Conservation (phyloP, 2,888 invertebrate species). For the Leptodirus hochenwartii region DNA sequence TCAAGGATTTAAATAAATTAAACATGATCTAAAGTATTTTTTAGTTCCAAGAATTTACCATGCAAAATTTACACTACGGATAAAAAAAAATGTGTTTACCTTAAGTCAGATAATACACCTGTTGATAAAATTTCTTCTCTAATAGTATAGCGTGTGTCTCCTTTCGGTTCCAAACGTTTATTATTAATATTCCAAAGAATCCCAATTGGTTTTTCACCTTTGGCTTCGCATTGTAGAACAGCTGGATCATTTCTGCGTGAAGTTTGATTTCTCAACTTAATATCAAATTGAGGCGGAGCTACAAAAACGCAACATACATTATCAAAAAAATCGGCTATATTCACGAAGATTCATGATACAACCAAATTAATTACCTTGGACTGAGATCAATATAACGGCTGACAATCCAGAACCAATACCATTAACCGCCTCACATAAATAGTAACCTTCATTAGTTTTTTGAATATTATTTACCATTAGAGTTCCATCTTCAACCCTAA, state of each 20-base stretch:
- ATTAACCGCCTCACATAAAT: slow-evolving; percentile 90
- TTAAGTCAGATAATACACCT: slow-evolving; percentile 72
- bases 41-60: too few species aligned
- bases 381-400: slow-evolving; percentile 82
- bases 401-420: slow-evolving; percentile 90
- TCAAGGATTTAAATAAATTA: too few species aligned
- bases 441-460: slow-evolving; percentile 87
- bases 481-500: slow-evolving; percentile 88
- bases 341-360: not conserved
- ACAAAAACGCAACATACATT: slow-evolving; percentile 14
- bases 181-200: slow-evolving; percentile 92
- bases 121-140: slow-evolving; percentile 75
- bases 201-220: slow-evolving; percentile 88
- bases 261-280: slow-evolving; percentile 80
- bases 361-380: slow-evolving; percentile 59
- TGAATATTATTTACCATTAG: slow-evolving; percentile 77
- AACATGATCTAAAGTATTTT: too few species aligned
- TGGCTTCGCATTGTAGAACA: slow-evolving; percentile 80
- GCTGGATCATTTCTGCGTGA: slow-evolving; percentile 81
- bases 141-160: slow-evolving; percentile 72
- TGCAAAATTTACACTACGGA: too few species aligned
- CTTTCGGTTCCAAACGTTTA: slow-evolving; percentile 78
- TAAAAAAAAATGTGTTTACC: too few species aligned
- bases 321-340: slow-evolving; percentile 7
- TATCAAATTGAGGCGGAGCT: slow-evolving; percentile 89